Conservation (phyloP, 1,140 invertebrate genomes). For the Pectinophora gossypiella region DNA sequence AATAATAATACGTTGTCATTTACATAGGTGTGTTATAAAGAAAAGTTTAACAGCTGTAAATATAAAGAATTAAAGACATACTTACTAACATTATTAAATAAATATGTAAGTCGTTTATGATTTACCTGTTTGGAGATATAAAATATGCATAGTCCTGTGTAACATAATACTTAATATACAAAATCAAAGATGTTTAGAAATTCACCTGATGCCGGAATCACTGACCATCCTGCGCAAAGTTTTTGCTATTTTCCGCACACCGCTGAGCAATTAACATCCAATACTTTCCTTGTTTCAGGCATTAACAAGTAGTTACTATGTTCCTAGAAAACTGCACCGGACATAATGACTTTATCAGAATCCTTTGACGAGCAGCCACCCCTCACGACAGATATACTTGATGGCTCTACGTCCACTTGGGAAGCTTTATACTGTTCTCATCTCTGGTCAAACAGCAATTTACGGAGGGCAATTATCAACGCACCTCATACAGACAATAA, state of each 20-base stretch:
- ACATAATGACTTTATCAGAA: conserved; percentile 32
- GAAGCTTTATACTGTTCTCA: conserved; percentile 48
- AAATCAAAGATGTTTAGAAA: no score
- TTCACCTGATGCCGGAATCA: not conserved
- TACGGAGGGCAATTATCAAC: conserved; percentile 44
- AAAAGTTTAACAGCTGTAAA: no score
- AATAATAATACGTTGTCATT: no score
- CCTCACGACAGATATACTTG: conserved; percentile 16
- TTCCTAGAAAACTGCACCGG: not conserved
- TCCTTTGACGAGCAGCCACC: conserved; percentile 15
- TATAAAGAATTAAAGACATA: no score
- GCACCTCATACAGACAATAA: conserved; percentile 32
- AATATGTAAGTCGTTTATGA: no score
- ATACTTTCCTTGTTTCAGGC: conserved; percentile 24
- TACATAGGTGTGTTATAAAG: no score
- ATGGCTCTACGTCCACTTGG: conserved; percentile 28
- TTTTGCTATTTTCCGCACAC: not conserved
- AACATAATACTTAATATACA: no score
- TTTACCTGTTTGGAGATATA: no score
- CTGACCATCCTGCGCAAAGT: not conserved
- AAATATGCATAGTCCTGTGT: no score
- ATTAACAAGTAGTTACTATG: conserved; percentile 2
- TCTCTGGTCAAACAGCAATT: conserved; percentile 50
- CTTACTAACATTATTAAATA: no score
- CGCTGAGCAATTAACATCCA: not conserved